Conservation (phyloP, 2,888 invertebrate genomes). For the Drosophila prostipennis region DNA sequence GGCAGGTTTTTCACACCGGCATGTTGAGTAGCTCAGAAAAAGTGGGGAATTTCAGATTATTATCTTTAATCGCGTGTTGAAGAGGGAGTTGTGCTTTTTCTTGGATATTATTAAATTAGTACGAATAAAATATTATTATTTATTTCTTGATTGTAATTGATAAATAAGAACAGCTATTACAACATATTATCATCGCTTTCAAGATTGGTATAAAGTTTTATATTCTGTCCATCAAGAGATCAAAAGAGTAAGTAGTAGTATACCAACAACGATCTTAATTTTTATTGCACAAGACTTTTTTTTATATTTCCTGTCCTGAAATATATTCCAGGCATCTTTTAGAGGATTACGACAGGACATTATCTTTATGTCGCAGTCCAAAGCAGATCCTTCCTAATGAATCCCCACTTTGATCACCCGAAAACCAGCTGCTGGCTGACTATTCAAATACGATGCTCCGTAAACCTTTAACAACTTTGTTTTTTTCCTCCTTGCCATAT, state of each 20-base stretch:
- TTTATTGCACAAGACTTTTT: background rate
- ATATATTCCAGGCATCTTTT: slow-evolving; percentile 7
- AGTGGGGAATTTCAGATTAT: slow-evolving; percentile 14
- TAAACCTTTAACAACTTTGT: slow-evolving; percentile 68
- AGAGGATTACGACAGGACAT: slow-evolving; percentile 21
- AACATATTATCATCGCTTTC: background rate
- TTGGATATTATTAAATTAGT: background rate
- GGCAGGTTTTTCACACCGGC: slow-evolving; percentile 27
- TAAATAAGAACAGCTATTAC: background rate
- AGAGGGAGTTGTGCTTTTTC: background rate
- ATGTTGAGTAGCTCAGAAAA: slow-evolving; percentile 5
- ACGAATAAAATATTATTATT: background rate
- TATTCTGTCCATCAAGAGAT: background rate
- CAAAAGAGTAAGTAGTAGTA: background rate
- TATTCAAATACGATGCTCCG: slow-evolving; percentile 15
- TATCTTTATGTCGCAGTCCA: slow-evolving; percentile 23
- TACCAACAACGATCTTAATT: background rate
- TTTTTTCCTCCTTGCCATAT: slow-evolving; percentile 2
- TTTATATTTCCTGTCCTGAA: slow-evolving; percentile 18
- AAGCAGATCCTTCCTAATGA: slow-evolving; percentile 26
- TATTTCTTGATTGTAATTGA: background rate
- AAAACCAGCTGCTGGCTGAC: slow-evolving; percentile 15
- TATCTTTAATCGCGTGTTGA: slow-evolving; percentile 13
- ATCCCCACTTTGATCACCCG: slow-evolving; percentile 37
- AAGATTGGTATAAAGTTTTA: too few relatives aligned